A percentile compares a stretch with the other conserved stretches of the same genome.
These are phyloP conservation scores for Meganola albula DNA, from an alignment of 2,888 invertebrate genomes.

Conservation along the genomic window DNA sequence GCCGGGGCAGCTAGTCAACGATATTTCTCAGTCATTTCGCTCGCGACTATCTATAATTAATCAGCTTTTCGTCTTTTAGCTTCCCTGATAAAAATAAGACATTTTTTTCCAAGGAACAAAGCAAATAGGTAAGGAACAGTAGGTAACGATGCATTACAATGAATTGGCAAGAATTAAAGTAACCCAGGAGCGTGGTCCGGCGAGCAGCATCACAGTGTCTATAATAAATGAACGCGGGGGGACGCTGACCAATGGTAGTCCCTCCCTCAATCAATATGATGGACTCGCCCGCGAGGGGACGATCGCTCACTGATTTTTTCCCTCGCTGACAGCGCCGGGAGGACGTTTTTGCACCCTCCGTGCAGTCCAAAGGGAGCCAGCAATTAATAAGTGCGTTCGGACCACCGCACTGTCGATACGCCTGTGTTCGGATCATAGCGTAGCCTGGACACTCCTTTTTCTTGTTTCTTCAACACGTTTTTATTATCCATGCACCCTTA, in stretches of 20 bases:
- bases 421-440: slow-evolving; percentile 20
- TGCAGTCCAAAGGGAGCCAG: slow-evolving; percentile 62
- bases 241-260: slow-evolving; percentile 76
- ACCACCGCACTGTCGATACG: slow-evolving; percentile 28
- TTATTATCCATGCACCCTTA: slow-evolving; percentile 29
- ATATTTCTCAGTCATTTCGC: no score
- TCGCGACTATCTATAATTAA: no score
- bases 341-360: slow-evolving; percentile 74
- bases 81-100: no score
- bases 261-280: slow-evolving; percentile 80
- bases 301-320: slow-evolving; percentile 79
- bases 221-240: slow-evolving; percentile 78
- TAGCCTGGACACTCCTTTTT: slow-evolving; percentile 52
- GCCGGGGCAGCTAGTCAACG: no score
- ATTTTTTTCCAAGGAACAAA: no score
- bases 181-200: slow-evolving; percentile 30
- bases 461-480: slow-evolving; percentile 45
- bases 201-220: slow-evolving; percentile 70
- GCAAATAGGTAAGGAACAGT: no score
- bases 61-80: no score
- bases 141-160: slow-evolving; percentile 28
- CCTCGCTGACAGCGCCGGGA: slow-evolving; percentile 76
- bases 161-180: slow-evolving; percentile 37
- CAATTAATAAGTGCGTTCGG: slow-evolving; percentile 71
- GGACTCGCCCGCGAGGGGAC: slow-evolving; percentile 77